These are phyloP conservation scores for Xyrauchen texanus DNA, from an alignment of 2,113 vertebrate genomes.

Conservation along the genomic window DNA sequence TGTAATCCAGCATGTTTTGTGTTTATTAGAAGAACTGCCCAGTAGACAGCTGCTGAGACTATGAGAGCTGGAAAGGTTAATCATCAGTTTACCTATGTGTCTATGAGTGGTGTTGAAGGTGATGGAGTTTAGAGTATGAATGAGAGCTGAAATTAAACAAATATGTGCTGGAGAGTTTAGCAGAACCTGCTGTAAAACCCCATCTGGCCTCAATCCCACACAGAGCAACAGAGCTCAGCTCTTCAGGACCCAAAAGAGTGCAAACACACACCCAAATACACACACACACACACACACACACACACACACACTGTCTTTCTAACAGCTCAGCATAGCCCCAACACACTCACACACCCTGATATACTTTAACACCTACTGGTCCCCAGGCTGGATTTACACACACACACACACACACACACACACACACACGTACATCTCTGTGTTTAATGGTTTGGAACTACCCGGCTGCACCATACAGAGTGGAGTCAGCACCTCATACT, in stretches of 20 bases:
- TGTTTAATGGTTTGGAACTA: conserved; percentile 1
- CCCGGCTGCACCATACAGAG: neutral
- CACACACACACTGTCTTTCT: neutral
- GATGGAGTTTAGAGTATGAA: conserved; percentile 36
- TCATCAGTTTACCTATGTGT: conserved; percentile 2
- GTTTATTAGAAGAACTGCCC: conserved; percentile 21
- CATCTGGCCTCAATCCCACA: conserved; percentile 26
- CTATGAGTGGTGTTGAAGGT: neutral
- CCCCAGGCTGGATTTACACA: too few species aligned
- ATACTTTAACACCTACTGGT: too few species aligned
- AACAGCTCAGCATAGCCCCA: conserved; percentile 11
- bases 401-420: neutral
- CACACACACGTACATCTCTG: neutral
- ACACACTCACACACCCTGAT: neutral
- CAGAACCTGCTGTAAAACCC: conserved; percentile 30
- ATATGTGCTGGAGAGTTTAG: conserved; percentile 29
- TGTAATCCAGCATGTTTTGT: neutral
- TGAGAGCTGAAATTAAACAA: conserved; percentile 22
- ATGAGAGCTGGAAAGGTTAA: conserved; percentile 31
- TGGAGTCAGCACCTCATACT: conserved; percentile 10
- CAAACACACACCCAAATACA: neutral
- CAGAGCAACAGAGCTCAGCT: conserved; percentile 14
- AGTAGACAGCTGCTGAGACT: neutral
- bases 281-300: neutral
- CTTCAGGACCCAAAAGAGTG: neutral